These are phyloP conservation scores for Matsumyia berberina DNA, from an alignment of 2,888 invertebrate genomes.

Conservation along the genomic window DNA sequence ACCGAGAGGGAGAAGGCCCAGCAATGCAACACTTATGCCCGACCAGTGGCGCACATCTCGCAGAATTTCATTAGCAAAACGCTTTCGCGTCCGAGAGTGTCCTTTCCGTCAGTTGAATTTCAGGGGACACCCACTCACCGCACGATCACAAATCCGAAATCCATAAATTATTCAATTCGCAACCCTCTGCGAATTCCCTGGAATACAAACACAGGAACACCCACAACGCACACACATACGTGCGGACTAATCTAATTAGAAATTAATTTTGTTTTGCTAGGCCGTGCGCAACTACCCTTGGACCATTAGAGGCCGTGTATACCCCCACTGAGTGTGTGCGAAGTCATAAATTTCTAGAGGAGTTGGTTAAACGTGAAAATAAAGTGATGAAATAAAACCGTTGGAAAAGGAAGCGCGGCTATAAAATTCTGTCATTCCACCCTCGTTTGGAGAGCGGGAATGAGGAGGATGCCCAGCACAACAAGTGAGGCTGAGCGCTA, in stretches of 20 bases:
- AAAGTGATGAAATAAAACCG: constrained; percentile 71
- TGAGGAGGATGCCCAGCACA: not conserved
- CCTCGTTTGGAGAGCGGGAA: not conserved
- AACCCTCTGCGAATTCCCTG: constrained; percentile 26
- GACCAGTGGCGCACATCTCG: not conserved
- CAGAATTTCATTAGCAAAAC: constrained; percentile 64
- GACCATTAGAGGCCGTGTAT: constrained; percentile 14
- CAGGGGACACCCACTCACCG: constrained; percentile 12
- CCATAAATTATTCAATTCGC: constrained; percentile 71
- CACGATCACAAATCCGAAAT: constrained; percentile 38
- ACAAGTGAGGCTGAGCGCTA: not conserved
- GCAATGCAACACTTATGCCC: constrained; percentile 36
- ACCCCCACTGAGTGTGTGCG: constrained; percentile 26
- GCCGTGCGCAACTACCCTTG: constrained; percentile 38
- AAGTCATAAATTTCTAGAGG: constrained; percentile 66
- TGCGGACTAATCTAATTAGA: constrained; percentile 69
- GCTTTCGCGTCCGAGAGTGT: constrained; percentile 22
- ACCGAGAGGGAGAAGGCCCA: not conserved
- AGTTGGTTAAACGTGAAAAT: constrained; percentile 72
- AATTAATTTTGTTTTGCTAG: constrained; percentile 69
- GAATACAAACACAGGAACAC: constrained; percentile 9
- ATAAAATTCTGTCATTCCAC: constrained; percentile 56
- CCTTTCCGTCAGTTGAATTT: constrained; percentile 41
- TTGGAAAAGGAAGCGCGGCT: constrained; percentile 27
- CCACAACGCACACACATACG: not conserved